Base-by-base conservation (phyloP, 2,888 invertebrate genomes). In the Drosophila hawaiiensis region DNA sequence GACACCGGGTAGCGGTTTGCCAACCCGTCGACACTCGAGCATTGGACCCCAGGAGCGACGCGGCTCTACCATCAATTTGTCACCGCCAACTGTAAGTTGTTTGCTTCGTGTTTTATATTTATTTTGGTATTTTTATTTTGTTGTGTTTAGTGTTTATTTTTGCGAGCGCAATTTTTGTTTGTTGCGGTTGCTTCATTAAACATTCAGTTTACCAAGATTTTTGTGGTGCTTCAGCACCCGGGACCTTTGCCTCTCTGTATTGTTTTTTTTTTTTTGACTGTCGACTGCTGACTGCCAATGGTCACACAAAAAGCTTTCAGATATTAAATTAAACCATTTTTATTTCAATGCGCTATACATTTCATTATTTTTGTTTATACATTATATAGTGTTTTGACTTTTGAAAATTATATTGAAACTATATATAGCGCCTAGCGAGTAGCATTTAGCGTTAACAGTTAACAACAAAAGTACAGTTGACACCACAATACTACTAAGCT, bases 21-120 rank as follows among this genome's bases (percentile, higher is more conserved):
- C 98, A 22, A 96, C 97, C 41, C 95, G 98, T 62, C 96, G 98
- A 31, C 98, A 98, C 93, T 98, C 98, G 67, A 97, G 97, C 93
- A 98, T 97, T 86, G 98, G 97, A 29, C 97, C 98, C 0, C 97
- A 98, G 91, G 97, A 98, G 92, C 95, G 97, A 76, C 96, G 97
- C 63, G 96, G 96, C 67, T 97, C 97, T 19, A 96, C 96, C 73
- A 96, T 97, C 82, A 97, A 97, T 94, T 94, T 97, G 73, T 97
- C 97, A 73, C 97, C 97, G 82, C 97, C 97, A 83, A 97, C 97
- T 95, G 98, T 98, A 95, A 95, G 96, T 95, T 89, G 82, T 83
- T 83, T 81, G 78, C 73, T 62, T 52, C 60, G 64, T 68, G 49
- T 53, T 50, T 61, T 74, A 55, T 53, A 50, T 49, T 47, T 69